Evolutionary conservation across 1,140 invertebrate species (phyloP), one percentile per base, ranked within the genome.

Genomic region (Fopius arisanus): DNA sequence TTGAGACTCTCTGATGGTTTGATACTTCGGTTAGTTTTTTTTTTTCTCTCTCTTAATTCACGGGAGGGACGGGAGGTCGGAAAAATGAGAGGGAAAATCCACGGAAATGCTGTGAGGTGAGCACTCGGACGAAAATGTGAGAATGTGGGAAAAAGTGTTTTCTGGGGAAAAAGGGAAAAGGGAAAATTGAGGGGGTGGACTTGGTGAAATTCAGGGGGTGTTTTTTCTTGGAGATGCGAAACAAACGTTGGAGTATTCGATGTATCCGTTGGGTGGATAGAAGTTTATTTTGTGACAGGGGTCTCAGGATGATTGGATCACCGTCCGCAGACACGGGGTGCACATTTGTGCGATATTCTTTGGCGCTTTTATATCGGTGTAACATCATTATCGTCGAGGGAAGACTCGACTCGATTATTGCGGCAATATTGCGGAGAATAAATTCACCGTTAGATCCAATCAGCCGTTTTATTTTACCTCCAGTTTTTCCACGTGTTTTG

Each of bases 291-390:
- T 82, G 83, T 82, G 83, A 85, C 84, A 83, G 78, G 62, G 79
- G 78, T 83, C 84, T 85, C 75, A 77, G 74, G 81, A 86, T 86
- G 83, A 86, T 86, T 85, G 84, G 83, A 86, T 86, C 83, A 84
- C 79, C 75, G 78, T 67, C 67, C 54, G 69, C 69, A 70, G 78
- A 80, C 79, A 81, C 81, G 80, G 14, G 33, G 67, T 73, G 16
- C 23, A 21, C 43, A 31, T 37, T 72, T 68, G 28, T 33, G 28
- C 48, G 65, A 33, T 77, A 67, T 59, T 69, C 41, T 74, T 43
- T 70, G 66, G 19, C 41, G 72, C 63, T 76, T 81, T n/a, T n/a
- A n/a, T 80, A 82, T 83, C 80, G 78, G 82, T 83, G 79, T 83
- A 82, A 84, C 75, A 71, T 79, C 75, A 79, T 83, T 83, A 78